A percentile compares a stretch with the other conserved stretches of the same genome.
These are phyloP conservation scores for Catharus minimus DNA, from an alignment of 2,113 vertebrate species.

Conservation along the genomic window DNA sequence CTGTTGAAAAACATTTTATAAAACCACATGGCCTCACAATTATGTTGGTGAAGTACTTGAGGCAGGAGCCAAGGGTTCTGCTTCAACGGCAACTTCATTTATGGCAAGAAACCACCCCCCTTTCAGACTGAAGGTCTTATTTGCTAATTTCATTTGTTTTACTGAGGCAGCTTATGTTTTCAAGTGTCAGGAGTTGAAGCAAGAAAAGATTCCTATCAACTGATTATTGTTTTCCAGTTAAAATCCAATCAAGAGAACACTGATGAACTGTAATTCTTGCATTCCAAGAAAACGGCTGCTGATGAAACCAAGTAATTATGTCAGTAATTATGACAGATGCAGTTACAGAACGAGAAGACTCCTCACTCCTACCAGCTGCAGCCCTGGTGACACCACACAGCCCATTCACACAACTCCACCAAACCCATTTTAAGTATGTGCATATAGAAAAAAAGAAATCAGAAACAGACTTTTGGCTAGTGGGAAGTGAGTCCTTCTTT, in stretches of 20 bases:
- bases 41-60: rapidly evolving
- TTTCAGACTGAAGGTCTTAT: background rate
- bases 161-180: background rate
- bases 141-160: background rate
- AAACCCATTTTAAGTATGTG: background rate
- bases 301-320: background rate
- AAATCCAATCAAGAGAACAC: background rate
- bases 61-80: background rate
- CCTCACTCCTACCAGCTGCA: background rate
- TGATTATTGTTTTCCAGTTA: constrained; percentile 1
- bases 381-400: background rate
- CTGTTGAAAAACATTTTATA: background rate
- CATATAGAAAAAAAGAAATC: background rate
- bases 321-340: background rate
- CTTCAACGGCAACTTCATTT: background rate
- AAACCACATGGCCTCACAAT: rapidly evolving
- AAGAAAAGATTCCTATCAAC: background rate
- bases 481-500: background rate
- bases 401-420: rapidly evolving
- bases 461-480: background rate
- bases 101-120: background rate
- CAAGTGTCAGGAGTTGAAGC: background rate
- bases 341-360: background rate
- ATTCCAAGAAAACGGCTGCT: background rate
- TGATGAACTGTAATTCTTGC: background rate